These are phyloP conservation scores for Chaenodraco wilsoni DNA, from an alignment of 2,797 vertebrate genomes.

Conservation along the genomic window DNA sequence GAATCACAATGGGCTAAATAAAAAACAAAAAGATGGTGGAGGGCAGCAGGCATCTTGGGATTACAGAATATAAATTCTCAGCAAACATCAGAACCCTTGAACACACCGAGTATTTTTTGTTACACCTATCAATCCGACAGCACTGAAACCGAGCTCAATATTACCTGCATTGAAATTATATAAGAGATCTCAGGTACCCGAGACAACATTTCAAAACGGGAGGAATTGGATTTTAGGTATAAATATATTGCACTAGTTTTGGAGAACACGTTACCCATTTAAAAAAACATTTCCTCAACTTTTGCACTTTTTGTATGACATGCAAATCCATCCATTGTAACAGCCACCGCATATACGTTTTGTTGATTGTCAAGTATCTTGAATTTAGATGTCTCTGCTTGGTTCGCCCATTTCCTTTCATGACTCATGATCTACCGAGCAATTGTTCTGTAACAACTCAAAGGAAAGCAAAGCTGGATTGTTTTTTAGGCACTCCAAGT, in stretches of 20 bases:
- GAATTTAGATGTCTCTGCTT: not conserved
- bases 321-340: not conserved
- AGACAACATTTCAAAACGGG: conserved; percentile 4
- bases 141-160: not conserved
- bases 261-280: not conserved
- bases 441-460: not conserved
- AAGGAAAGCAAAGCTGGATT: not conserved
- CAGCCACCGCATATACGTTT: not conserved
- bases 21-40: conserved; percentile 19
- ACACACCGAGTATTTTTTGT: conserved; percentile 8
- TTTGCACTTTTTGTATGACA: not conserved
- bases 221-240: not conserved
- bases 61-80: conserved; percentile 13
- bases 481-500: not conserved
- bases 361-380: not conserved
- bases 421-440: not conserved
- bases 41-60: conserved; percentile 6
- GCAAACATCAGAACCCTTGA: conserved; percentile 5
- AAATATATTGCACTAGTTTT: not conserved
- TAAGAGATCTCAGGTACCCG: not conserved
- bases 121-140: not conserved
- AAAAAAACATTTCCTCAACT: not conserved
- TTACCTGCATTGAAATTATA: not conserved
- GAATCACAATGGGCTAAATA: conserved; percentile 16
- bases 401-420: not conserved